Evolutionary conservation across 1,140 invertebrate species (phyloP).

Genomic region (Drosophila tani): DNA sequence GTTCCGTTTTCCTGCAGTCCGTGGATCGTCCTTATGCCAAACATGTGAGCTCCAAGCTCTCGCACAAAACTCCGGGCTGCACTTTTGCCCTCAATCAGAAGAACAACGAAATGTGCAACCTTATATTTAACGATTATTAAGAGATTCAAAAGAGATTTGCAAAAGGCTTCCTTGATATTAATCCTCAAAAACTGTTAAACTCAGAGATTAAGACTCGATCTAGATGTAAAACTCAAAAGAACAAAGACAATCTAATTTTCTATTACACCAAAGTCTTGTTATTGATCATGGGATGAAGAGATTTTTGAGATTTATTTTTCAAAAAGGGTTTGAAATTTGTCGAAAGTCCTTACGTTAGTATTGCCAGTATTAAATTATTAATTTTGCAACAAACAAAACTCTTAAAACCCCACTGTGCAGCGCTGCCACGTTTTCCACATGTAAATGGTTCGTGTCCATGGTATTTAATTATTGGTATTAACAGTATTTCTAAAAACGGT

Average conservation of each 20-base stretch:
- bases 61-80: slow-evolving; percentile 87
- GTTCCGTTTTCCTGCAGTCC: slow-evolving; percentile 54
- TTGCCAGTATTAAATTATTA: too few relatives aligned
- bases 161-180: slow-evolving; percentile 34
- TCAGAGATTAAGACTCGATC: slow-evolving; percentile 65
- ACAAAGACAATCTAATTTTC: slow-evolving; percentile 40
- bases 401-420: too few relatives aligned
- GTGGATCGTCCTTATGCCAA: slow-evolving; percentile 59
- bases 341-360: too few relatives aligned
- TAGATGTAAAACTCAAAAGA: slow-evolving; percentile 51
- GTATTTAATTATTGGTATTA: background rate
- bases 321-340: too few relatives aligned
- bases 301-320: too few relatives aligned
- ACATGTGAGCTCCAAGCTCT: slow-evolving; percentile 47
- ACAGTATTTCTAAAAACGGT: background rate
- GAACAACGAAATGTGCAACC: slow-evolving; percentile 92
- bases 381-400: too few relatives aligned
- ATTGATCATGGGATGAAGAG: background rate
- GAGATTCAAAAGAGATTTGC: slow-evolving; percentile 21
- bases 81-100: slow-evolving; percentile 92
- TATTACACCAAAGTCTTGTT: background rate
- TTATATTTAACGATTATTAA: slow-evolving; percentile 46
- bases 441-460: background rate
- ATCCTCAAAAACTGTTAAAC: slow-evolving; percentile 12
- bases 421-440: background rate